Evolutionary conservation across 2,797 vertebrate species (phyloP), one percentile per base, ranked within the genome.

Genomic region (Limosa lapponica): DNA sequence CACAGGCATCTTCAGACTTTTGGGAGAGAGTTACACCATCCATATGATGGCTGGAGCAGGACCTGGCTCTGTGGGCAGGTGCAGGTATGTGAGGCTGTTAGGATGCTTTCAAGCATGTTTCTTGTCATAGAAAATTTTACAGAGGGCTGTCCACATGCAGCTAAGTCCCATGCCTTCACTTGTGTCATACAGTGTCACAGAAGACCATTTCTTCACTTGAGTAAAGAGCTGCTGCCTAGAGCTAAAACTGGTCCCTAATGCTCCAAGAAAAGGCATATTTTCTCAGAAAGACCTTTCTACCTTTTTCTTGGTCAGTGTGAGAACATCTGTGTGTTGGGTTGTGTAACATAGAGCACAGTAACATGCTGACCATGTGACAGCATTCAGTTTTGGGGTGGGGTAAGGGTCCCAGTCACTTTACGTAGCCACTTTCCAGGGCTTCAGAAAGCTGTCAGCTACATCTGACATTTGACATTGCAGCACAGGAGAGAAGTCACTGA

Each of bases 41-140:
- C 2, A 1, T 44, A 3, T 0, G 2, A 34, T 3, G 13, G 9
- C 28, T 69, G n/a, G n/a, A 84, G 11, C 22, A 78, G 39, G 4
- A 4, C 5, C 24, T 67, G 41, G 15, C 17, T 69, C 37, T 80
- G 13, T 5, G 5, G 19, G 67, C 3, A 10, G 2, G 5, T 44
- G 16, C 20, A 80, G 12, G 2, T 13, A 22, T 37, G 18, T 6
- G 16, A 77, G 8, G 2, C 13, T 34, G 2, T 30, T 17, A 41
- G 4, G 7, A 54, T 41, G n/a, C 3, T 77, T 66, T 51, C 55
- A 73, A 54, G 39, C 5, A 61, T 24, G 2, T 1, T 15, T 58
- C 93, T 54, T 69, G 13, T 23, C 10, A 27, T 2, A 43, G 16
- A 30, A 64, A 39, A 48, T 37, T 11, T 16, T 88, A 28, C 20